A percentile compares a stretch with the other conserved stretches of the same genome.
Evolutionary conservation across 2,888 invertebrate genomes (phyloP).

Genomic region (Andrena dorsata): DNA sequence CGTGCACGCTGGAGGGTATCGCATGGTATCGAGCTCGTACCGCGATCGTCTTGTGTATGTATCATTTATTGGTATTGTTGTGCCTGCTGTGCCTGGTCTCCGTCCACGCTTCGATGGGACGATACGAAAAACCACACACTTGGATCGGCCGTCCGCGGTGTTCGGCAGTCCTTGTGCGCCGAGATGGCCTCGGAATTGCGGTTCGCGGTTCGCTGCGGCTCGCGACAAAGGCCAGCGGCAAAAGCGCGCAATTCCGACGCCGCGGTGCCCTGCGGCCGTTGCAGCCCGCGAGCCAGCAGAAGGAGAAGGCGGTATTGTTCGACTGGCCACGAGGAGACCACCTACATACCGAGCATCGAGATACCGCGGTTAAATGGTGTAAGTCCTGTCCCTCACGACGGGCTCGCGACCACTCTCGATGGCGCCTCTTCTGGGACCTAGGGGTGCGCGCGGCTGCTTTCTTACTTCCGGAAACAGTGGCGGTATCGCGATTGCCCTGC

Average conservation of each 20-base stretch:
- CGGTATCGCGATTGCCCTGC: no score
- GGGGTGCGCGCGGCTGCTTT: no score
- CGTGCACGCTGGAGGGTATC: slow-evolving; percentile 41
- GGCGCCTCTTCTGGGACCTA: slow-evolving; percentile 22
- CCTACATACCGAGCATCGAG: slow-evolving; percentile 84
- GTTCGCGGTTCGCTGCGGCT: slow-evolving; percentile 95
- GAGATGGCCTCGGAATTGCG: slow-evolving; percentile 97
- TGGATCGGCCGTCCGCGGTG: slow-evolving; percentile 20
- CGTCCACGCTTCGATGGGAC: slow-evolving; percentile 34
- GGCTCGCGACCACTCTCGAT: slow-evolving; percentile 54
- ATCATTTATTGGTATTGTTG: slow-evolving; percentile 74
- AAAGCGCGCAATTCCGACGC: slow-evolving; percentile 87
- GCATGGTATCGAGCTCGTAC: slow-evolving; percentile 62
- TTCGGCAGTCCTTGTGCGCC: slow-evolving; percentile 92
- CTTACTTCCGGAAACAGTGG: neutral
- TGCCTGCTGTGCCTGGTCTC: slow-evolving; percentile 68
- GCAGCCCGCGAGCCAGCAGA: slow-evolving; percentile 81
- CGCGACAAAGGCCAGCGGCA: slow-evolving; percentile 92
- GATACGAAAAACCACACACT: slow-evolving; percentile 25
- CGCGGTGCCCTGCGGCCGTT: slow-evolving; percentile 79
- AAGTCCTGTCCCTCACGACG: slow-evolving; percentile 82
- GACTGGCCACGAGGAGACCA: slow-evolving; percentile 81
- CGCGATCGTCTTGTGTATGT: slow-evolving; percentile 66
- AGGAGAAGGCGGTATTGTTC: slow-evolving; percentile 80
- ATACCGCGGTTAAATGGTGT: slow-evolving; percentile 84